These are phyloP conservation scores for Callaeas wilsoni DNA, from an alignment of 2,113 vertebrate genomes.

Conservation along the genomic window DNA sequence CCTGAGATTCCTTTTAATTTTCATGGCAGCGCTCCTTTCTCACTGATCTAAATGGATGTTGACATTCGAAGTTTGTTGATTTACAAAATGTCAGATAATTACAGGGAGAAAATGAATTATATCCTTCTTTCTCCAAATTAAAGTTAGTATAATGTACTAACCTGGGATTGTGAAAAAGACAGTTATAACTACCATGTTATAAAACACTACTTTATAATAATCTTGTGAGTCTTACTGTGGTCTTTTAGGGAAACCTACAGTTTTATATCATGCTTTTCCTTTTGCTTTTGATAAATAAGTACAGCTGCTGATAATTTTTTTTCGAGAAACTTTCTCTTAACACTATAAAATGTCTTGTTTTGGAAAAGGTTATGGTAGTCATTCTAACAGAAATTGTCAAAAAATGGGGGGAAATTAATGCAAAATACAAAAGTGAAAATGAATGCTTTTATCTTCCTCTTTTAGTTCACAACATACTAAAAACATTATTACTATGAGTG, in stretches of 20 bases:
- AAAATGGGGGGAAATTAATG: neutral
- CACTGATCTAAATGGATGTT: conserved; percentile 51
- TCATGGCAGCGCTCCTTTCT: conserved; percentile 9
- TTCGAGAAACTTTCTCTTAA: neutral
- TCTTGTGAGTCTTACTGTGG: neutral
- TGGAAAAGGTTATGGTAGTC: neutral
- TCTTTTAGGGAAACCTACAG: neutral
- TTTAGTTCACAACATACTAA: neutral
- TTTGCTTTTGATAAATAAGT: neutral
- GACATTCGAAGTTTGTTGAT: conserved; percentile 58
- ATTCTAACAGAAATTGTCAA: neutral
- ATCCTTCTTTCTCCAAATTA: neutral
- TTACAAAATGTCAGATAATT: conserved; percentile 58
- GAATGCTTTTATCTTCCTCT: neutral
- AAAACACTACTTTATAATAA: neutral
- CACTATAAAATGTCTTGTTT: neutral
- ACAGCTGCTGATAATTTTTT: neutral
- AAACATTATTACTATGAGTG: neutral
- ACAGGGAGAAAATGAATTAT: conserved; percentile 25
- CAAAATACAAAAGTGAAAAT: neutral
- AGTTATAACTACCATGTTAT: neutral
- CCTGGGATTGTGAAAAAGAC: conserved; percentile 1
- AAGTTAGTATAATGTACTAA: neutral
- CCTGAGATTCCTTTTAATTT: conserved; percentile 48
- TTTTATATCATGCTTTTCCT: neutral